Evolutionary conservation across 2,113 vertebrate genomes (phyloP).

Genomic region (Tinamus guttatus): DNA sequence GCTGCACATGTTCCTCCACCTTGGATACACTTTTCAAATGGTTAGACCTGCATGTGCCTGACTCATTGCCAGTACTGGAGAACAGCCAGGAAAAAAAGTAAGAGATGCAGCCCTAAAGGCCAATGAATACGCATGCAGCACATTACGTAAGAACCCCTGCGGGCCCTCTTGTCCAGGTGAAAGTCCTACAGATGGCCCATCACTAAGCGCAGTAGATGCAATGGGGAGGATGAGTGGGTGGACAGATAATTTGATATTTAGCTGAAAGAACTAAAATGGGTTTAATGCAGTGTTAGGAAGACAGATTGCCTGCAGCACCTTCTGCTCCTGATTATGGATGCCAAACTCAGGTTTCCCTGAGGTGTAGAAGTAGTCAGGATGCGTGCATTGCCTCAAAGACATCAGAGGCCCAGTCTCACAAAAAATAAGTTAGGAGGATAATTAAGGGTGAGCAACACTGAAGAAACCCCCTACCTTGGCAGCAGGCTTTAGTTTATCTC

Average conservation of each 20-base stretch:
- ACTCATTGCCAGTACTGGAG: constrained; percentile 37
- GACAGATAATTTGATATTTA: constrained; percentile 65
- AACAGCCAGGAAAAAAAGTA: constrained; percentile 32
- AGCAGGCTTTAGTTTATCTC: background rate
- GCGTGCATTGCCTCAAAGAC: background rate
- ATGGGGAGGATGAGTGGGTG: constrained; percentile 49
- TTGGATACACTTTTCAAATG: background rate
- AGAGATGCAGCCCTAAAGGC: constrained; percentile 61
- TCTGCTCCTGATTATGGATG: constrained; percentile 66
- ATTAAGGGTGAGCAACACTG: background rate
- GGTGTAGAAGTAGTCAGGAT: constrained; percentile 31
- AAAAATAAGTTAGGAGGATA: background rate
- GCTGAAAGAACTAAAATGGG: constrained; percentile 46
- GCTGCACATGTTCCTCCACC: background rate
- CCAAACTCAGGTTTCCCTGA: constrained; percentile 54
- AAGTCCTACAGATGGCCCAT: constrained; percentile 59
- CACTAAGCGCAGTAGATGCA: background rate
- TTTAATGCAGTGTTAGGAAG: constrained; percentile 50
- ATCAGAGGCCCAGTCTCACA: background rate
- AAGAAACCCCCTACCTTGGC: background rate
- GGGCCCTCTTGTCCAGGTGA: constrained; percentile 31
- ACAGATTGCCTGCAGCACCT: constrained; percentile 57
- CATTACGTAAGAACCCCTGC: constrained; percentile 57
- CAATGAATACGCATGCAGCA: constrained; percentile 28
- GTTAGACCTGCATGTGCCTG: constrained; percentile 51